Conservation (phyloP, 2,888 invertebrate genomes). For the Ceraclea dissimilis region DNA sequence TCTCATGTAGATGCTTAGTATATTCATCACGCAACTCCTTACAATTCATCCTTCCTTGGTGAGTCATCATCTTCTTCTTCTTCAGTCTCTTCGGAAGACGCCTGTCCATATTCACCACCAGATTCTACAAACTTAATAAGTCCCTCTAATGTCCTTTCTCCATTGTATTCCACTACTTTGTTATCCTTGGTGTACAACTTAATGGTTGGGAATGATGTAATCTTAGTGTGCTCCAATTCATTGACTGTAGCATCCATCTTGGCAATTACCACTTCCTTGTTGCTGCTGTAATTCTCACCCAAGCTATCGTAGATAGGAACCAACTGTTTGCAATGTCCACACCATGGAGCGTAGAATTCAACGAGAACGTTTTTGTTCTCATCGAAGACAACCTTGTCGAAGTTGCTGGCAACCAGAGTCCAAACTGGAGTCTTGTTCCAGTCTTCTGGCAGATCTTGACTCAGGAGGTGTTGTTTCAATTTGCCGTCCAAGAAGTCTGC, state of each 20-base stretch:
- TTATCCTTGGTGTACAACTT: constrained; percentile 92
- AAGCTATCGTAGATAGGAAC: constrained; percentile 95
- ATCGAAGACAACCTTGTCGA: constrained; percentile 86
- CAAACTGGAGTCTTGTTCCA: constrained; percentile 96
- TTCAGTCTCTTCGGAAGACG: constrained; percentile 56
- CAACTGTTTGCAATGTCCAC: constrained; percentile 97
- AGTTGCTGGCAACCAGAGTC: constrained; percentile 87
- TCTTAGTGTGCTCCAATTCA: constrained; percentile 93
- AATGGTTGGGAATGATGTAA: constrained; percentile 91
- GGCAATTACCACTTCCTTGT: constrained; percentile 80
- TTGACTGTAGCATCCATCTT: constrained; percentile 99
- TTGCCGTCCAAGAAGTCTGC: constrained; percentile 84
- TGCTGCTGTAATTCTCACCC: constrained; percentile 85
- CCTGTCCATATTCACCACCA: constrained; percentile 73
- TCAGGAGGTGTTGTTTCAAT: constrained; percentile 90
- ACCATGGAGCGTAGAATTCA: constrained; percentile 99
- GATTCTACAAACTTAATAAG: constrained; percentile 90
- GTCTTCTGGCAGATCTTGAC: constrained; percentile 90
- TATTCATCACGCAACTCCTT: constrained; percentile 39
- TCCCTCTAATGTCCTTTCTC: constrained; percentile 90
- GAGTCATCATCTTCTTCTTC: constrained; percentile 68
- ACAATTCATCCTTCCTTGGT: constrained; percentile 72
- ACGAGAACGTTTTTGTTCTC: constrained; percentile 87
- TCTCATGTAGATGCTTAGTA: constrained; percentile 1
- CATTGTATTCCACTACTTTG: constrained; percentile 81